phyloP scores from a whole-genome alignment of 1,140 invertebrate species.

The Cepaea nemoralis region DNA sequence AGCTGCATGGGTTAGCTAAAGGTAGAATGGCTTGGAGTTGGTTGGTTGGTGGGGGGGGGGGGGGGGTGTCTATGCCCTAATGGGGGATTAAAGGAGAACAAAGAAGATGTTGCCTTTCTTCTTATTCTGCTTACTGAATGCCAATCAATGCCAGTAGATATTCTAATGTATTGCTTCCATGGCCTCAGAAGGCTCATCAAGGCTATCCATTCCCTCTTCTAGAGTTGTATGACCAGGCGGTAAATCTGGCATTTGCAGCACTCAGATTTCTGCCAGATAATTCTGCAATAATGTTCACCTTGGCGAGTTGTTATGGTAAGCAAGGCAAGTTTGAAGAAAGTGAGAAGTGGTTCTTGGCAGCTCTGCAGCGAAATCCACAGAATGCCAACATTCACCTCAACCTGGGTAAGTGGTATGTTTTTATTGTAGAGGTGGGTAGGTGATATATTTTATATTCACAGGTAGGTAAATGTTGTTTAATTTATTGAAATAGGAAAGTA shows the following conservation, averaged over 20 bases:
- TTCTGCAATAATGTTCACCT: constrained; percentile 81
- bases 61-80: too few species aligned
- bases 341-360: constrained; percentile 84
- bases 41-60: too few species aligned
- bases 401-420: constrained; percentile 78
- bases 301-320: constrained; percentile 91
- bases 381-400: constrained; percentile 86
- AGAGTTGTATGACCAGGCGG: constrained; percentile 80
- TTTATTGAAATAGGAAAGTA: background rate
- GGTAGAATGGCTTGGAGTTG: too few species aligned
- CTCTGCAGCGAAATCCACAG: constrained; percentile 80
- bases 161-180: too few species aligned
- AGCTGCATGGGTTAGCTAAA: too few species aligned
- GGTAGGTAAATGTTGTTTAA: background rate
- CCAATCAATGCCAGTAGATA: too few species aligned
- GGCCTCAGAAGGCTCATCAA: too few species aligned
- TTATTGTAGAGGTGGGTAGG: too few species aligned
- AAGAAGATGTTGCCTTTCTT: too few species aligned
- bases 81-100: too few species aligned
- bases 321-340: constrained; percentile 81
- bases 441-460: background rate
- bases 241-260: constrained; percentile 80
- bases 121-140: too few species aligned
- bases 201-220: constrained; percentile 31
- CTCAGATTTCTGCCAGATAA: constrained; percentile 80